Percentiles rank a stretch among this genome's conserved stretches.
These are phyloP conservation scores for Pachydiplax longipennis DNA, from an alignment of 2,888 invertebrate species.

Conservation along the genomic window DNA sequence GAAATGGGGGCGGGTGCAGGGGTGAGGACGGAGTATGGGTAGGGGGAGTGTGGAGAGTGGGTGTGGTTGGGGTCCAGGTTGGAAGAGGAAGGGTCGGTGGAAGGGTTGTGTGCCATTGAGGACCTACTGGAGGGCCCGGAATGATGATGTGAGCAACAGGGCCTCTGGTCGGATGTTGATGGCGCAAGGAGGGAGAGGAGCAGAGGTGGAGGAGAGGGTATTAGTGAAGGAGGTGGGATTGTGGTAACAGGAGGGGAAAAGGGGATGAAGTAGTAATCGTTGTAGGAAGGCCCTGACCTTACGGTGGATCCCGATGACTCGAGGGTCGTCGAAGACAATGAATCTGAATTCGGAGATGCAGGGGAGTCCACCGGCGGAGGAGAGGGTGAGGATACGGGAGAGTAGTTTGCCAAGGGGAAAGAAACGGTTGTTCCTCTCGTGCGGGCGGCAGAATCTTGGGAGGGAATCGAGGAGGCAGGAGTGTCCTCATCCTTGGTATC, in stretches of 20 bases:
- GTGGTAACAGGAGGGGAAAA: neutral
- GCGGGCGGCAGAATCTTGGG: neutral
- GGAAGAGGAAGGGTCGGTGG: neutral
- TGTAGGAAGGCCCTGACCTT: neutral
- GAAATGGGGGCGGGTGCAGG: neutral
- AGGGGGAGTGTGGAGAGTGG: neutral
- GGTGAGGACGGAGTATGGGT: neutral
- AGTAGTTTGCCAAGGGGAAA: neutral
- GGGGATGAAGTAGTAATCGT: neutral
- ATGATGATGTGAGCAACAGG: neutral
- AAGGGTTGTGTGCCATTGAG: neutral
- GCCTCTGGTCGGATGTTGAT: neutral
- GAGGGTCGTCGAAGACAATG: too few species aligned
- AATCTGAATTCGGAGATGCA: too few species aligned
- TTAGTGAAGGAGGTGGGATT: neutral
- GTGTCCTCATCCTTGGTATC: neutral
- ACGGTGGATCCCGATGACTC: neutral
- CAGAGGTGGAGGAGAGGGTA: neutral
- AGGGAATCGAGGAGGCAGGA: neutral
- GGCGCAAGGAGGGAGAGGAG: neutral
- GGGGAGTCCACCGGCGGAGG: too few species aligned
- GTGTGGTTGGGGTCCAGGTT: neutral
- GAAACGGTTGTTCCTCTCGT: neutral
- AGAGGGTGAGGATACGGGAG: neutral
- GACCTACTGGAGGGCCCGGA: neutral